Percentiles rank a stretch among this genome's conserved stretches.
Evolutionary conservation across 2,797 vertebrate genomes (phyloP).

Genomic region (Luscinia megarhynchos): DNA sequence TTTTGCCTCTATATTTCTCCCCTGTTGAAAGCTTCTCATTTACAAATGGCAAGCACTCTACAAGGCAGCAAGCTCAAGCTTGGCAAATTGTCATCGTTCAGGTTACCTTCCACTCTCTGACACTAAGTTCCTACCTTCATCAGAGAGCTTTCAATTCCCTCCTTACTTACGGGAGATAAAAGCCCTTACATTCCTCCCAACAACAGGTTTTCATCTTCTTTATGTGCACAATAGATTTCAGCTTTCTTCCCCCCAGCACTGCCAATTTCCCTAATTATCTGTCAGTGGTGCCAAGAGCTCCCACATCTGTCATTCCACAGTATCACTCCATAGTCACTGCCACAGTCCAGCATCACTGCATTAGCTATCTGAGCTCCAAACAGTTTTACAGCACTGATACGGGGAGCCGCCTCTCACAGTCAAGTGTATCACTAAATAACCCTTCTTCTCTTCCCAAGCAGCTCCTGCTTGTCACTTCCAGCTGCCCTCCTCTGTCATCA

Average conservation of each 20-base stretch:
- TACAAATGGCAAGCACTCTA: not conserved
- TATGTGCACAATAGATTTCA: not conserved
- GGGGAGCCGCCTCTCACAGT: not conserved
- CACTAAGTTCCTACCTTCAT: not conserved
- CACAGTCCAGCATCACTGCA: not conserved
- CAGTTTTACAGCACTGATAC: not conserved
- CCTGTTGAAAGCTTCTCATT: not conserved
- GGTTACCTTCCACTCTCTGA: not conserved
- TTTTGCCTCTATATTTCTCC: not conserved
- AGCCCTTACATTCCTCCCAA: not conserved
- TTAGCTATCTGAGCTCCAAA: not conserved
- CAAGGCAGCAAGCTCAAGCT: not conserved
- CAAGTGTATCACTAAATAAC: not conserved
- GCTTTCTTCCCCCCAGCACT: not conserved
- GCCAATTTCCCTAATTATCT: constrained; percentile 3
- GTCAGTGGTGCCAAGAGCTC: not conserved
- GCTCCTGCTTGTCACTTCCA: not conserved
- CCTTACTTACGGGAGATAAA: not conserved
- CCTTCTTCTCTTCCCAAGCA: not conserved
- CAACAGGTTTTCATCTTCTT: constrained; percentile 19
- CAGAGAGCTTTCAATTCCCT: not conserved
- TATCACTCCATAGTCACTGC: not conserved
- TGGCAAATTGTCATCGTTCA: not conserved
- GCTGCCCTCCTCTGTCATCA: not conserved
- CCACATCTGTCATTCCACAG: not conserved